phyloP scores from a whole-genome alignment of 2,113 vertebrate species.

The Solenodon paradoxus region DNA sequence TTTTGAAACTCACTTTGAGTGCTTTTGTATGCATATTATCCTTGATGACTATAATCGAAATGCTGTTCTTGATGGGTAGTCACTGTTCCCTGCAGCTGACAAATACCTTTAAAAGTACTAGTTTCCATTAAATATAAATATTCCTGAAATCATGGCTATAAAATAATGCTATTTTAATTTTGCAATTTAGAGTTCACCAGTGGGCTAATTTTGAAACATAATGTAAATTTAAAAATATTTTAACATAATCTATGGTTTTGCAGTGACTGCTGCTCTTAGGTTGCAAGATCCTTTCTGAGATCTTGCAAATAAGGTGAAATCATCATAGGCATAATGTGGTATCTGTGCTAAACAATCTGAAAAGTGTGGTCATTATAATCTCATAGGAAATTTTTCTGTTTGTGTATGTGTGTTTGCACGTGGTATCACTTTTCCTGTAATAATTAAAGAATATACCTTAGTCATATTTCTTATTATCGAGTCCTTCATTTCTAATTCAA shows the following conservation, averaged over 20 bases:
- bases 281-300: neutral
- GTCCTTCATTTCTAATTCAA: constrained; percentile 24
- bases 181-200: neutral
- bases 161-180: neutral
- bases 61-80: neutral
- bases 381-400: neutral
- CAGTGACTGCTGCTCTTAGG: neutral
- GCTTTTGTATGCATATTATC: neutral
- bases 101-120: neutral
- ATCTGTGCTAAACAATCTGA: neutral
- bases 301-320: constrained; percentile 1
- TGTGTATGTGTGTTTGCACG: neutral
- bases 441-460: constrained; percentile 29
- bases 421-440: neutral
- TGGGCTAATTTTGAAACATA: neutral
- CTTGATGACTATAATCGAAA: neutral
- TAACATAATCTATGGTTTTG: constrained; percentile 5
- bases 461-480: constrained; percentile 26
- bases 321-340: neutral
- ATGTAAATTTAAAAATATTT: neutral
- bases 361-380: neutral
- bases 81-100: neutral
- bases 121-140: constrained; percentile 12
- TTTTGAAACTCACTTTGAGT: neutral
- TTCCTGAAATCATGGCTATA: neutral